phyloP scores from a whole-genome alignment of 2,797 vertebrate species.

The Mastacembelus armatus region DNA sequence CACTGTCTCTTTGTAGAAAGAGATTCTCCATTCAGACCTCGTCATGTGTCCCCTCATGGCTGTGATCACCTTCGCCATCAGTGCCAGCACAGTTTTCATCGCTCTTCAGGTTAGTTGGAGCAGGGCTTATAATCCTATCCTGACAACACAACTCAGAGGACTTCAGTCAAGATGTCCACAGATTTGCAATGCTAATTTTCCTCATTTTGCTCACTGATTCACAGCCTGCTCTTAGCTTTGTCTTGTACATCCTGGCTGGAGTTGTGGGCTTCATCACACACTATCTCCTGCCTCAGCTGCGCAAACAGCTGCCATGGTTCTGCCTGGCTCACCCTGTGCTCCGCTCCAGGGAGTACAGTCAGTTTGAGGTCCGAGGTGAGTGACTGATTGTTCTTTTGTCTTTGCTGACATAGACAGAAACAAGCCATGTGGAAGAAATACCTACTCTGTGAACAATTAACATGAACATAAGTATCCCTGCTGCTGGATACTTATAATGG shows the following conservation, averaged over 20 bases:
- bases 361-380: constrained; percentile 94
- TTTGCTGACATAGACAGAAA: not conserved
- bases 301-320: constrained; percentile 95
- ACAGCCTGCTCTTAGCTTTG: constrained; percentile 91
- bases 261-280: constrained; percentile 91
- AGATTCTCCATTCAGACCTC: constrained; percentile 91
- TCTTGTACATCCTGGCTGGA: constrained; percentile 90
- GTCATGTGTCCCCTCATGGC: constrained; percentile 93
- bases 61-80: constrained; percentile 92
- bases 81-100: constrained; percentile 94
- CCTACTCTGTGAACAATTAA: not conserved
- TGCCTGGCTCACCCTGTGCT: constrained; percentile 92
- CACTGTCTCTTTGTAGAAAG: constrained; percentile 80
- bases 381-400: constrained; percentile 23
- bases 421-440: not conserved
- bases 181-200: constrained; percentile 3
- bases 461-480: not conserved
- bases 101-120: constrained; percentile 87
- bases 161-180: not conserved
- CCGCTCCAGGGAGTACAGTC: constrained; percentile 92
- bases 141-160: not conserved
- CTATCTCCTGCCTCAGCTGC: constrained; percentile 92
- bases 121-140: constrained; percentile 6
- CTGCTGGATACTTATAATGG: not conserved
- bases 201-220: constrained; percentile 6